Percentiles rank a stretch among this genome's conserved stretches.
Evolutionary conservation across 2,113 vertebrate species (phyloP).

Genomic region (Phaethon lepturus): DNA sequence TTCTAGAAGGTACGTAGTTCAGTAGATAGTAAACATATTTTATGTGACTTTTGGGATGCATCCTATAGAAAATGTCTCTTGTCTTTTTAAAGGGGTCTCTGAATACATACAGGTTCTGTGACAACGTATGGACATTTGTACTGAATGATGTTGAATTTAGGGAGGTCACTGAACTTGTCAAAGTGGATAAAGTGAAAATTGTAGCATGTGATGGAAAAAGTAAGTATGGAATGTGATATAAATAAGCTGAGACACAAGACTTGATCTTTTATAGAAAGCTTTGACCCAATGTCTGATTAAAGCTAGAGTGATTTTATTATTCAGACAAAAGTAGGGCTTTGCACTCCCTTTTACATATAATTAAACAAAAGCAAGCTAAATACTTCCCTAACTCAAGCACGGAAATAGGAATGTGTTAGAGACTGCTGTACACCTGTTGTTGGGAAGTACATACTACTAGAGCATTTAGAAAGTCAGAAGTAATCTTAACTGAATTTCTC

Average conservation of each 20-base stretch:
- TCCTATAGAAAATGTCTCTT: conserved; percentile 31
- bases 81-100: conserved; percentile 88
- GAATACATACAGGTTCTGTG: conserved; percentile 98
- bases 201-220: conserved; percentile 98
- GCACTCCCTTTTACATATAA: not conserved
- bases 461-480: not conserved
- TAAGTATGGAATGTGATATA: conserved; percentile 61
- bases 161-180: conserved; percentile 96
- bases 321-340: not conserved
- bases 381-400: not conserved
- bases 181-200: conserved; percentile 99
- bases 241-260: not conserved
- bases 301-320: not conserved
- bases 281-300: not conserved
- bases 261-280: not conserved
- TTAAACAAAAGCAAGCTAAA: not conserved
- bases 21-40: not conserved
- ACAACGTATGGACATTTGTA: conserved; percentile 99
- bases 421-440: not conserved
- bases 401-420: not conserved
- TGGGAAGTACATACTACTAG: not conserved
- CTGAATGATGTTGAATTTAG: conserved; percentile 98
- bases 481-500: not conserved
- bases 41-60: not conserved
- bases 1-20: not conserved